Evolutionary conservation across 2,113 vertebrate genomes (phyloP), one percentile per base, ranked within the genome.

Genomic region (Centropus unirufus): DNA sequence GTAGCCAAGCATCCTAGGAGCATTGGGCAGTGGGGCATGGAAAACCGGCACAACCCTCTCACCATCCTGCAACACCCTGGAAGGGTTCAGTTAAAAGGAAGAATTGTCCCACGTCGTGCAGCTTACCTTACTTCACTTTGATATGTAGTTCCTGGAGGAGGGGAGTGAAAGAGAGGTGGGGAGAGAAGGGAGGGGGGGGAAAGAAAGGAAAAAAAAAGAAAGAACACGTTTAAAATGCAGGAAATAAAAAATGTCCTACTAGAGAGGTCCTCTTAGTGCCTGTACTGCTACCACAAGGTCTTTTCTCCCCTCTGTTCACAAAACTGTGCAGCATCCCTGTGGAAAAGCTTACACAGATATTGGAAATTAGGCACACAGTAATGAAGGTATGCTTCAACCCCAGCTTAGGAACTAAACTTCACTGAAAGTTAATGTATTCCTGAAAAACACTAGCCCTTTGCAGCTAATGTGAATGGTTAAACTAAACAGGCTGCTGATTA

Each of bases 61-160:
- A 32, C 13, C 24, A 5, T 30, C 19, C 77, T 9, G 29, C 42
- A 30, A 14, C 42, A 62, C 19, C 52, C 44, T 24, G 27, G 15
- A 15, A 22, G 26, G 6, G 18, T 9, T 24, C 36, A 5, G 14
- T 5, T 9, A 32, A 36, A 32, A 18, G 23, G 11, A 29, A 76
- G 91, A 83, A 8, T 23, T 46, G 5, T 39, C 15, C 78, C 19
- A 19, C 24, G 7, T 55, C 39, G 27, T 76, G 81, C 59, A n/a
- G 59, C 98, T 98, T 97, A 99, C 99, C 98, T 97, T 72, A 97
- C 59, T 87, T 97, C 92, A 20, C 90, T 97, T 83, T 97, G 93
- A 47, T 97, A 97, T 11, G 85, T 95, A 63, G 96, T 94, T 61
- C 96, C 99, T 99, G 96, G 20, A 11, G 47, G 59, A 12, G 49